Evolutionary conservation across 1,140 invertebrate species (phyloP).

Genomic region (Venustaconcha ellipsiformis): DNA sequence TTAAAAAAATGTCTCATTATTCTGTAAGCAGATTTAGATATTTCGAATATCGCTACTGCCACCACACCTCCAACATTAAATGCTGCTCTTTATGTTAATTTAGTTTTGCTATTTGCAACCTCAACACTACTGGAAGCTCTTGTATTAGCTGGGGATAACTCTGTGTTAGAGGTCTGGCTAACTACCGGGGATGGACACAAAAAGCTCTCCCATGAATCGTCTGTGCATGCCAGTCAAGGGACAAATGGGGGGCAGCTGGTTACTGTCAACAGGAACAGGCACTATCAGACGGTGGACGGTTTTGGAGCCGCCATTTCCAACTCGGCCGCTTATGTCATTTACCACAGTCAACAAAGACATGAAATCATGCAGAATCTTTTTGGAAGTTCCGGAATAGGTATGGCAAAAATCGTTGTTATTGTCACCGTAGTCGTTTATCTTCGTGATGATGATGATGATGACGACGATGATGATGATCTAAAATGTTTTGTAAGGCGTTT

Average conservation of each 20-base stretch:
- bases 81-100: no score
- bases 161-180: conserved; percentile 29
- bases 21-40: no score
- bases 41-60: no score
- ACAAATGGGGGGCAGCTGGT: conserved; percentile 16
- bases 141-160: neutral
- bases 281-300: conserved; percentile 36
- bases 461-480: no score
- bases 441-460: no score
- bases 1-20: no score
- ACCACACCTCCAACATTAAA: no score
- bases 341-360: conserved; percentile 34
- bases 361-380: conserved; percentile 41
- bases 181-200: conserved; percentile 34
- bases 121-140: no score
- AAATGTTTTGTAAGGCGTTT: no score
- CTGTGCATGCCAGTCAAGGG: neutral
- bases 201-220: conserved; percentile 21
- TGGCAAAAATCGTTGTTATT: no score
- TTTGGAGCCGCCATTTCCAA: conserved; percentile 43
- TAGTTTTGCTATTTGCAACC: no score
- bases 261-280: conserved; percentile 24
- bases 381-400: conserved; percentile 1
- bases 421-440: no score
- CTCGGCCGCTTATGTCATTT: conserved; percentile 42